Evolutionary conservation across 2,888 invertebrate species (phyloP).

Genomic region (Lithophane socia): DNA sequence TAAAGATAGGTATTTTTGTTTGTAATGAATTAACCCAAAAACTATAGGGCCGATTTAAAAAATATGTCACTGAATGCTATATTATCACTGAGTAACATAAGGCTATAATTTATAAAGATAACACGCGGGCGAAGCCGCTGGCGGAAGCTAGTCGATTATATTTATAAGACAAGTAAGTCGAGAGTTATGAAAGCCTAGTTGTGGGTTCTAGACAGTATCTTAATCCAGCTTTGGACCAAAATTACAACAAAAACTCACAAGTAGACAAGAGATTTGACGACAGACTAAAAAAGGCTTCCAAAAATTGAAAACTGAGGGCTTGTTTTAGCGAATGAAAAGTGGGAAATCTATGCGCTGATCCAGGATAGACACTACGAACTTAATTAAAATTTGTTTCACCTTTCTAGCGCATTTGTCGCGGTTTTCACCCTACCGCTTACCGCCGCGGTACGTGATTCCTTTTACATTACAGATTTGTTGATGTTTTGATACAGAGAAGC

Average conservation of each 20-base stretch:
- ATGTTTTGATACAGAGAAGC: background rate
- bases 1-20: too few species aligned
- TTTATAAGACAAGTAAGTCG: too few species aligned
- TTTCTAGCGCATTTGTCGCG: constrained; percentile 14
- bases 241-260: background rate
- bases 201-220: too few species aligned
- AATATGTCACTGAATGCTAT: too few species aligned
- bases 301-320: background rate
- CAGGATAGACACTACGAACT: constrained; percentile 16
- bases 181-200: too few species aligned
- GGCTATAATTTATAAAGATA: too few species aligned
- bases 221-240: too few species aligned
- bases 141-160: too few species aligned
- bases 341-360: constrained; percentile 14
- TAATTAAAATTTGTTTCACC: constrained; percentile 45
- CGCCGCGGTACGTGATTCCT: background rate
- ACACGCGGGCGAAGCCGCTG: too few species aligned
- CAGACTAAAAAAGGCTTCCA: background rate
- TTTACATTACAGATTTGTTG: constrained; percentile 9
- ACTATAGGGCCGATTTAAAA: too few species aligned
- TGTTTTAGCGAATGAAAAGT: background rate
- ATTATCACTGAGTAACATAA: too few species aligned
- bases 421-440: background rate
- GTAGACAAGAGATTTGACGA: constrained; percentile 2
- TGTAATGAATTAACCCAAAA: too few species aligned